phyloP scores from a whole-genome alignment of 2,113 vertebrate genomes.

The Platichthys stellatus region DNA sequence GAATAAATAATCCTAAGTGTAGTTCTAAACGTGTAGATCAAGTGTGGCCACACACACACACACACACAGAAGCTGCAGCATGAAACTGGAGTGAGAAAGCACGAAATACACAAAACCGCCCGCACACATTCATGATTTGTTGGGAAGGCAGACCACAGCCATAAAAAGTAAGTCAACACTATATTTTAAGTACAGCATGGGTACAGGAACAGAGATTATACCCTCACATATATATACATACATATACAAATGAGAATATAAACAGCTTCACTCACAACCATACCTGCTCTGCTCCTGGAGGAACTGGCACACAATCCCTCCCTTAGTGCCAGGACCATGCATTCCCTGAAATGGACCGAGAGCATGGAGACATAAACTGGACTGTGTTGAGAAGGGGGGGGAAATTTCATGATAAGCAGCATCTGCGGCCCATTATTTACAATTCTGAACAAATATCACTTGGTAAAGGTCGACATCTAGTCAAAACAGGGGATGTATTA shows the following conservation, averaged over 20 bases:
- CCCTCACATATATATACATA: neutral
- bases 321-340: slow-evolving; percentile 10
- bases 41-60: slow-evolving; percentile 56
- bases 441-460: slow-evolving; percentile 40
- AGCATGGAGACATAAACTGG: slow-evolving; percentile 28
- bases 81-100: slow-evolving; percentile 9
- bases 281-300: slow-evolving; percentile 39
- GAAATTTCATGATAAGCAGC: slow-evolving; percentile 37
- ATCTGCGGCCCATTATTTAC: slow-evolving; percentile 41
- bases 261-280: slow-evolving; percentile 29
- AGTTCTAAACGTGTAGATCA: slow-evolving; percentile 50
- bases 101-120: slow-evolving; percentile 8
- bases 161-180: slow-evolving; percentile 54
- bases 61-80: slow-evolving; percentile 32
- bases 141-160: slow-evolving; percentile 37
- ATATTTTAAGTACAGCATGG: slow-evolving; percentile 49
- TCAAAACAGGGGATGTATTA: slow-evolving; percentile 31
- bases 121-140: slow-evolving; percentile 37
- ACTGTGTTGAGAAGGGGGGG: neutral
- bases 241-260: slow-evolving; percentile 34
- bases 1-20: slow-evolving; percentile 67
- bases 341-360: slow-evolving; percentile 1
- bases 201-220: slow-evolving; percentile 30
- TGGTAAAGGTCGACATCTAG: slow-evolving; percentile 29
- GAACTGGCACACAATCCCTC: slow-evolving; percentile 28